Conservation (phyloP, 2,797 vertebrate genomes). For the Takifugu rubripes region DNA sequence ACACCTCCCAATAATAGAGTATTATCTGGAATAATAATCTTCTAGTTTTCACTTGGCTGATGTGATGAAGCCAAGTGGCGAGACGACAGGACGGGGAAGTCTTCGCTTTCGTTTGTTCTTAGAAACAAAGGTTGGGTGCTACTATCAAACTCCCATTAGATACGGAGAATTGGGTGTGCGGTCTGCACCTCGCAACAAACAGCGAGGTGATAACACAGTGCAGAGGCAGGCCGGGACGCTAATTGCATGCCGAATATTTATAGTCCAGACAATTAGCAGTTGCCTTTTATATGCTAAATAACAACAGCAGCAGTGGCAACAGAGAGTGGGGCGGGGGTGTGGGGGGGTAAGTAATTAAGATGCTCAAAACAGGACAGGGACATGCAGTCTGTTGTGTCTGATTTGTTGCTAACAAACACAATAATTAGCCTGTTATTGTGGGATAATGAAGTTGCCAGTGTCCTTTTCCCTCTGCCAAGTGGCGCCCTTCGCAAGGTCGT, state of each 20-base stretch:
- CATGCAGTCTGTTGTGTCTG: constrained; percentile 99
- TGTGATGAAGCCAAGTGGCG: constrained; percentile 47
- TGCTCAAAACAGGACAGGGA: constrained; percentile 98
- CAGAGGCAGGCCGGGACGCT: constrained; percentile 82
- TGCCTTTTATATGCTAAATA: constrained; percentile 99
- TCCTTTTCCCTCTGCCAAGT: constrained; percentile 86
- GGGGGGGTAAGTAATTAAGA: constrained; percentile 97
- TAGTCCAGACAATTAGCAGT: constrained; percentile 99
- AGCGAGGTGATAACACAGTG: constrained; percentile 79
- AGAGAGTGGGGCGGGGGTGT: constrained; percentile 59
- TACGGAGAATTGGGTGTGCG: constrained; percentile 76
- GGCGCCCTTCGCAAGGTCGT: constrained; percentile 68
- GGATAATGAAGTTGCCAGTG: constrained; percentile 99
- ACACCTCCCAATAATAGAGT: too few species aligned
- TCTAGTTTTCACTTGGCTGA: neutral
- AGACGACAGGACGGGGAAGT: constrained; percentile 55
- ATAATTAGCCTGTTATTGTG: constrained; percentile 99
- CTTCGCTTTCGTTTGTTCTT: constrained; percentile 65
- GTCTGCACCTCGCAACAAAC: constrained; percentile 70
- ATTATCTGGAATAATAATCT: too few species aligned
- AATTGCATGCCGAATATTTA: constrained; percentile 99
- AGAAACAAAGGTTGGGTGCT: constrained; percentile 74
- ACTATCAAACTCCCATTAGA: constrained; percentile 83
- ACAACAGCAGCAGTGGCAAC: constrained; percentile 79
- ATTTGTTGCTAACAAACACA: constrained; percentile 99